phyloP scores from a whole-genome alignment of 2,797 vertebrate species.

The Picus viridis region DNA sequence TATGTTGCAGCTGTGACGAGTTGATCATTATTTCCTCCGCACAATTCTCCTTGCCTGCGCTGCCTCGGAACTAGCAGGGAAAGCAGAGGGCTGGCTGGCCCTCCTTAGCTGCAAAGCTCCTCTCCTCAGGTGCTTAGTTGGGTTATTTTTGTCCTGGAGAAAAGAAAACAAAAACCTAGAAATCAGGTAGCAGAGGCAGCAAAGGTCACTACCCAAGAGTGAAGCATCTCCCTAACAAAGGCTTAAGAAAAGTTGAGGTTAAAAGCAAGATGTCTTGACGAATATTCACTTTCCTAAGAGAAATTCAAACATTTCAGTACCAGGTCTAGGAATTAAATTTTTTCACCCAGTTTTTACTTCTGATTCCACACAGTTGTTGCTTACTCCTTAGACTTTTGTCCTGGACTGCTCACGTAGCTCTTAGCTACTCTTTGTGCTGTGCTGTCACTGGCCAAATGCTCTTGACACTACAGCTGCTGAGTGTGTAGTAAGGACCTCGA shows the following conservation, averaged over 20 bases:
- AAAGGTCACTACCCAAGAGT: background rate
- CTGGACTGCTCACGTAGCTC: background rate
- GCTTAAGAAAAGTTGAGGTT: background rate
- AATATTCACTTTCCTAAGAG: background rate
- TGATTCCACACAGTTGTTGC: background rate
- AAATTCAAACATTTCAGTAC: background rate
- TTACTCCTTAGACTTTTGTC: background rate
- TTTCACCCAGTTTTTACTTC: background rate
- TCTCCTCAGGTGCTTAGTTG: background rate
- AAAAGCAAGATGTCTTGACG: background rate
- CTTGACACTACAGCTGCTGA: background rate
- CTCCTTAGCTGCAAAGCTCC: background rate
- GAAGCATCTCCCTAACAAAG: background rate
- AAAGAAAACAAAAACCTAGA: background rate
- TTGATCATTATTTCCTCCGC: background rate
- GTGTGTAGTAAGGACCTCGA: background rate
- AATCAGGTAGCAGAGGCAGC: accelerated
- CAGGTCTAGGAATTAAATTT: background rate
- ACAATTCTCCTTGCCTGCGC: background rate
- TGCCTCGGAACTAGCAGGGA: background rate
- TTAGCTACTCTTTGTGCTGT: background rate
- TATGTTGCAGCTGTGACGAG: conserved; percentile 35
- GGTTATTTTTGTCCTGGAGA: background rate
- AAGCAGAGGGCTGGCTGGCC: background rate
- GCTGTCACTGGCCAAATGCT: background rate